Evolutionary conservation across 2,888 invertebrate genomes (phyloP).

Genomic region (Noctua janthina): DNA sequence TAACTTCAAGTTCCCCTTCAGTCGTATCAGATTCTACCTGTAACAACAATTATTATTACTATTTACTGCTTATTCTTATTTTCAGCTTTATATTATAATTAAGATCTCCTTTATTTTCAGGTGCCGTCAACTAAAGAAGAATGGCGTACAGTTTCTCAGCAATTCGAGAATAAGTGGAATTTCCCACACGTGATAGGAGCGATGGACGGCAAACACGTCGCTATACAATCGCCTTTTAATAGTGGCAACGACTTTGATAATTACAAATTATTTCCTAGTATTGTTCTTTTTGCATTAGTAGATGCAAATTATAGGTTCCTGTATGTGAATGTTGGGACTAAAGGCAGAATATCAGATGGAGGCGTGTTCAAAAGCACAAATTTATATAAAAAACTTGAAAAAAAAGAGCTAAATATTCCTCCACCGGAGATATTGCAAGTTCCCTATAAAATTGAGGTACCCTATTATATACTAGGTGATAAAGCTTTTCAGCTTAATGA

Average conservation of each 20-base stretch:
- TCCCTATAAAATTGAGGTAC: constrained; percentile 45
- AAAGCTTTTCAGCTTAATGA: constrained; percentile 56
- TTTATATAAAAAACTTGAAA: constrained; percentile 62
- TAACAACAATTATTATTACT: constrained; percentile 53
- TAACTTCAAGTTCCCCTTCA: constrained; percentile 53
- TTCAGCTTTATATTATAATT: constrained; percentile 20
- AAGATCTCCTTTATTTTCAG: too few species aligned
- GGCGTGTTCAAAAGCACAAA: constrained; percentile 59
- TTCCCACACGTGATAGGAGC: constrained; percentile 34
- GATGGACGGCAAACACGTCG: constrained; percentile 74
- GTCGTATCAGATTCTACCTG: constrained; percentile 55
- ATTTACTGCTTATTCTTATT: constrained; percentile 43
- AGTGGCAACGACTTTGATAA: constrained; percentile 69
- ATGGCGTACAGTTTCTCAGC: too few species aligned
- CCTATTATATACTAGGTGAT: constrained; percentile 53
- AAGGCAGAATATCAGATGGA: constrained; percentile 63
- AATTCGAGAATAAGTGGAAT: too few species aligned
- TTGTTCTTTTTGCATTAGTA: constrained; percentile 43
- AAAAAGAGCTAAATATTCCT: constrained; percentile 52
- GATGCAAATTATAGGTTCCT: constrained; percentile 10
- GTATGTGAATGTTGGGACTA: constrained; percentile 66
- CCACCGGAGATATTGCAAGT: constrained; percentile 43
- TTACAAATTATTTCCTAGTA: constrained; percentile 71
- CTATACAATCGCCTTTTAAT: constrained; percentile 68
- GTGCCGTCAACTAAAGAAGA: too few species aligned